Base-by-base conservation (phyloP, 2,888 invertebrate species). In the Lissonota sp. region DNA sequence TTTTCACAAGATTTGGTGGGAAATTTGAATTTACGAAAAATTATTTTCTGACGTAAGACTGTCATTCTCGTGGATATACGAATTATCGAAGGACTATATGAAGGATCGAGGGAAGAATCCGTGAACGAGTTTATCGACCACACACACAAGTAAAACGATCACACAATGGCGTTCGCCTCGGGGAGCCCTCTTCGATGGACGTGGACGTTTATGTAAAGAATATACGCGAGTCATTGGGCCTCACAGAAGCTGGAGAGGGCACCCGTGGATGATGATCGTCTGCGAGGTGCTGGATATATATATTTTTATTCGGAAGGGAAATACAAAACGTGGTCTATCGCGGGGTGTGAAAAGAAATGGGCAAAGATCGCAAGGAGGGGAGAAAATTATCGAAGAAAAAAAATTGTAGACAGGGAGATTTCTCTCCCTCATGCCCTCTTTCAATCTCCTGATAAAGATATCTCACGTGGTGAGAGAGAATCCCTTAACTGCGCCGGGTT, bases 201-300 rank as follows among this genome's bases (percentile, higher is more conserved):
- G 44, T 4, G 26, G 64, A 44, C 10, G 16, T 7, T n/a, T n/a
- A n/a, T 72, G 10, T 7, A 66, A 67, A 7, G 26, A 39, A 53
- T 53, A 63, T 63, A 16, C 42, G 4, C 44, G 74, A 66, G 66
- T 74, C 74, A 74, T 73, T 66, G 58, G 51, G 44, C 6, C 67
- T 40, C 67, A 40, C 60, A 12, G 66, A 53, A 51, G 58, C 26
- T 14, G n/a, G 51, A 53, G 26, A 14, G 64, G 26, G 26, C 26
- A 26, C 26, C 1, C 39, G 10, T 57, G 14, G 49, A 58, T 10
- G 63, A 63, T 70, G 57, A 64, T 70, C 58, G 12, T 63, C 55
- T 14, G 37, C 69, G 69, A 40, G 60, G 12, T 3, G 14, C 8
- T 26, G 26, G 67, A 58, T 44, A 16, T 37, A 10, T 16, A n/a